Percentiles rank a stretch among this genome's conserved stretches.
These are phyloP conservation scores for Acromyrmex charruanus DNA, from an alignment of 1,140 invertebrate species.

Conservation along the genomic window DNA sequence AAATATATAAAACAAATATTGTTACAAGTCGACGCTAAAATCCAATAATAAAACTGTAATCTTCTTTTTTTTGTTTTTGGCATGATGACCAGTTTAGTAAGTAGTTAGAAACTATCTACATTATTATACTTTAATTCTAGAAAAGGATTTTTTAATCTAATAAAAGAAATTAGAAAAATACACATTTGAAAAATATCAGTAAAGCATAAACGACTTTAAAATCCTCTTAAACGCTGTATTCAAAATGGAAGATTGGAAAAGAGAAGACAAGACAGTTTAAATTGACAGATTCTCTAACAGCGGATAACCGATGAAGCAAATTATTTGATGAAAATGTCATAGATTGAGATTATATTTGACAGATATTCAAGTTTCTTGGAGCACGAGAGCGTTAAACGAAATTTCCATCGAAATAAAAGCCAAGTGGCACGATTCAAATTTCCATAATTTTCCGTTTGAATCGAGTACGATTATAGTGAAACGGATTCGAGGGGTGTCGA, in stretches of 20 bases:
- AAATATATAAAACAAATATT: too few relatives aligned
- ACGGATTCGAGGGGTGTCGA: conserved; percentile 5
- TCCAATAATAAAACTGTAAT: too few relatives aligned
- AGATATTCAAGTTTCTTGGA: not conserved
- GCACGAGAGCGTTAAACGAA: not conserved
- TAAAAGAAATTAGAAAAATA: too few relatives aligned
- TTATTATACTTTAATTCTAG: too few relatives aligned
- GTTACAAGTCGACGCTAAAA: too few relatives aligned
- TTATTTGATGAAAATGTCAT: not conserved
- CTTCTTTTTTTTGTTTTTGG: too few relatives aligned
- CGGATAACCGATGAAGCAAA: not conserved
- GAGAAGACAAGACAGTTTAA: not conserved
- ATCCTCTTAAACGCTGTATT: not conserved
- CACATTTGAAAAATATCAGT: too few relatives aligned
- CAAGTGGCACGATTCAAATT: not conserved
- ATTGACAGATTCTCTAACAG: not conserved
- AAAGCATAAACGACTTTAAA: too few relatives aligned
- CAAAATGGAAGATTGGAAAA: not conserved
- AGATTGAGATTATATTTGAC: not conserved
- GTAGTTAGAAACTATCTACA: too few relatives aligned
- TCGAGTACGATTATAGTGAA: not conserved
- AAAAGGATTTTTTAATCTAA: too few relatives aligned
- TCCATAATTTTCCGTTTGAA: conserved; percentile 30
- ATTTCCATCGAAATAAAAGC: conserved; percentile 8
- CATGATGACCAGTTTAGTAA: too few relatives aligned